Base-by-base conservation (phyloP, 1,140 invertebrate genomes). In the Cylas formicarius region DNA sequence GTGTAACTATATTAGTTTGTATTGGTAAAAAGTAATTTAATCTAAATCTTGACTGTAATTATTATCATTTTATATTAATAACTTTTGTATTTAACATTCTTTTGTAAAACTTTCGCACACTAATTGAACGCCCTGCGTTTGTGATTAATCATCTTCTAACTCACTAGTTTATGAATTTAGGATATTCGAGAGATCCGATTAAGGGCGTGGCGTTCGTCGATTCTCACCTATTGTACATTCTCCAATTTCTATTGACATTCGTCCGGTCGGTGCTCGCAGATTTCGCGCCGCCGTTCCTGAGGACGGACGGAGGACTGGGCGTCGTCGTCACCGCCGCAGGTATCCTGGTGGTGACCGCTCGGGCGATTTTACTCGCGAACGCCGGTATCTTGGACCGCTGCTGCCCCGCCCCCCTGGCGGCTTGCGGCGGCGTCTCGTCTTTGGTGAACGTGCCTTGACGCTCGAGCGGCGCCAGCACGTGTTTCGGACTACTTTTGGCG, bases 371-470 rank as follows among this genome's bases (percentile, higher is more conserved):
- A 3, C 49, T 43, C 5, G 42, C 34, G 23, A 52, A 50, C 8
- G 44, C 27, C 6, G 54, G 50, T 28, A 67, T 70, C 50, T 67
- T 66, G 3, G 50, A 52, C 16, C 48, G 27, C 3, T 57, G 37
- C 7, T 8, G 10, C 9, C 33, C 26, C 16, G 26, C 47, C 66
- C 63, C 3, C 45, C 47, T 11, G 43, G 27, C 3, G 57, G 32
- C 49, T 49, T 52, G 13, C 8, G 28, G 11, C 22, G 17, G 29
- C 4, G 45, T 13, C 51, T 86, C 82, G 49, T 90, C 86, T 65
- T 90, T 90, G 0, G 85, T 86, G 60, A 92, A 92, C 0, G 89
- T 92, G 16, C 85, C 86, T 63, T 92, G 87, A 24, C 88, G 74
- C 36, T 84, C 81, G 6, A 84, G 58, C 1, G 76, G 68, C 35